phyloP scores from a whole-genome alignment of 1,140 invertebrate species.

The Leptonema lineaticorne region DNA sequence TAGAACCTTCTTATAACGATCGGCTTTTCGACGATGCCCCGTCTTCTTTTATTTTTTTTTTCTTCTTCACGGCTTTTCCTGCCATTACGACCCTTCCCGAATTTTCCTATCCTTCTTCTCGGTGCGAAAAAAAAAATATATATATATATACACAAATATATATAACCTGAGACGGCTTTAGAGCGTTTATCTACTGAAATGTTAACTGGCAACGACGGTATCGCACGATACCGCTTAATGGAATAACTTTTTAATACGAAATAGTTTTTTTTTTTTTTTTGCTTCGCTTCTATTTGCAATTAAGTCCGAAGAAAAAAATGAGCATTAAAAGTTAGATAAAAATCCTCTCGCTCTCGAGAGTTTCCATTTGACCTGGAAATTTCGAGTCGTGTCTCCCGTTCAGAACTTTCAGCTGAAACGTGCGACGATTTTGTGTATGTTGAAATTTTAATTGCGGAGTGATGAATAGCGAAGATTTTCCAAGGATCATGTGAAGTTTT shows the following conservation, averaged over 20 bases:
- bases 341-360: too few relatives aligned
- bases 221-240: slow-evolving; percentile 2
- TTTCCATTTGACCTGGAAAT: too few relatives aligned
- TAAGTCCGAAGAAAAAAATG: too few relatives aligned
- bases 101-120: too few relatives aligned
- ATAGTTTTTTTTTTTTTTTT: background rate
- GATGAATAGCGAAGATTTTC: too few relatives aligned
- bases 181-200: slow-evolving; percentile 7
- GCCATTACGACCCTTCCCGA: background rate
- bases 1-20: background rate
- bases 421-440: too few relatives aligned
- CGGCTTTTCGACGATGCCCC: background rate
- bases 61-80: background rate
- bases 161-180: background rate
- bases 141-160: background rate
- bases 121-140: too few relatives aligned
- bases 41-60: background rate
- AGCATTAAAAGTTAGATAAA: too few relatives aligned
- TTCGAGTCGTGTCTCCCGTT: too few relatives aligned
- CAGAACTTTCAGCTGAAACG: too few relatives aligned
- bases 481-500: too few relatives aligned
- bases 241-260: slow-evolving; percentile 11
- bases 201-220: slow-evolving; percentile 1
- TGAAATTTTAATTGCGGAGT: too few relatives aligned
- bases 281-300: background rate